Evolutionary conservation across 2,113 vertebrate species (phyloP), one percentile per base, ranked within the genome.

Genomic region (Aptenodytes forsteri): DNA sequence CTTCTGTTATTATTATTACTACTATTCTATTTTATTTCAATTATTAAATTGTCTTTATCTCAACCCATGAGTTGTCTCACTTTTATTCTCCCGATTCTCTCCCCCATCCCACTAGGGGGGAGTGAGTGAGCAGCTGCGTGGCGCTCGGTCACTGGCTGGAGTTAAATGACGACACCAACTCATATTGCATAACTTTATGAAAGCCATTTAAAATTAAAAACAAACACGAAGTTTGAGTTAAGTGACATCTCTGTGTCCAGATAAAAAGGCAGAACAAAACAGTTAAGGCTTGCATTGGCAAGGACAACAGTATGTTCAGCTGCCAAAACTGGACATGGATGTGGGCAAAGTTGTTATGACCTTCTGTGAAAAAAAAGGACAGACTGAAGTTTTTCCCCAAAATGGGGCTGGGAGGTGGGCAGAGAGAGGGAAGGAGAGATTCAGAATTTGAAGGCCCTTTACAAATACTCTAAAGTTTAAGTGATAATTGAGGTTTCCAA

Each of bases 171-270:
- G 3, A 36, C 22, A 36, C 22, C 58, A 61, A 49, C 5, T 95
- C 52, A 54, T 64, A 65, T 15, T 62, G 40, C 30, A 47, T 69
- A 70, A 93, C 36, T 78, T 87, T 42, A 78, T 88, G 40, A 55
- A 97, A 88, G 19, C 36, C 29, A 91, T 84, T 95, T 90, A 87
- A 78, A 93, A 71, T 30, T 5, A 78, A 91, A 91, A 91, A 6
- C 11, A 83, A 75, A 44, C 27, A 65, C 9, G 36, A 78, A 49
- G 21, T n/a, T 92, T 62, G 21, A 44, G 20, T 64, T 69, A 72
- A 77, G 34, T 19, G 32, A 3, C 32, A 64, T 67, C 27, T 46
- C 25, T 84, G 18, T 44, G 23, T 58, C 12, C 34, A 73, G 92
- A 83, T 42, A 69, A 86, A 70, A 89, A 70, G 40, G 9, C 15